phyloP scores from a whole-genome alignment of 2,888 invertebrate genomes.

The Aspidapion aeneum region DNA sequence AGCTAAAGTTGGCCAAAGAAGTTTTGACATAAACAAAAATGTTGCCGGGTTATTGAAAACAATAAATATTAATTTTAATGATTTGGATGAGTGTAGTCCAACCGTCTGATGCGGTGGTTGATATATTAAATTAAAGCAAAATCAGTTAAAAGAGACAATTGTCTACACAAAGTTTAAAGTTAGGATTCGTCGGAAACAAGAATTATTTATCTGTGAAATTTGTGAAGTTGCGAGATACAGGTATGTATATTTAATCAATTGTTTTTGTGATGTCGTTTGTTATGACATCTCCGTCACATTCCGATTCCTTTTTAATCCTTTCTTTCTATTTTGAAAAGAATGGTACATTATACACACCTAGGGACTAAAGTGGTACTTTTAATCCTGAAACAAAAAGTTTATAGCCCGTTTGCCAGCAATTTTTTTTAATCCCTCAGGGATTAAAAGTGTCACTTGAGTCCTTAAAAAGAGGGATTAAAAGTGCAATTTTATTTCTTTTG shows the following conservation, averaged over 20 bases:
- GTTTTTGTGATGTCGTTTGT: no score
- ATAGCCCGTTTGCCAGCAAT: no score
- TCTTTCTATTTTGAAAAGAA: background rate
- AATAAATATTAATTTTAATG: background rate
- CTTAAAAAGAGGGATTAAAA: background rate
- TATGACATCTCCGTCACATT: no score
- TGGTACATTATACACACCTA: no score
- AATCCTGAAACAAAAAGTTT: no score
- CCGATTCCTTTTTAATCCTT: background rate
- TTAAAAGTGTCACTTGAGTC: no score
- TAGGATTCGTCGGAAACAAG: background rate
- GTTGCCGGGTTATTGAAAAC: no score
- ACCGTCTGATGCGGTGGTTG: background rate
- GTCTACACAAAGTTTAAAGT: background rate
- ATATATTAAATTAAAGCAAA: background rate
- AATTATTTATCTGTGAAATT: background rate
- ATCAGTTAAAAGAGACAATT: background rate
- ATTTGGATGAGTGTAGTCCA: background rate
- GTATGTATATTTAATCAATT: background rate
- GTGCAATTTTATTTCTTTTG: background rate
- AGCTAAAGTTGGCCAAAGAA: background rate
- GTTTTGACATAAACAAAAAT: no score
- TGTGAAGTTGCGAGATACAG: background rate
- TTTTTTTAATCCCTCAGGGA: no score
- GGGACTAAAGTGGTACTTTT: no score